Conservation (phyloP, 2,113 vertebrate genomes). For the Menidia beryllina region DNA sequence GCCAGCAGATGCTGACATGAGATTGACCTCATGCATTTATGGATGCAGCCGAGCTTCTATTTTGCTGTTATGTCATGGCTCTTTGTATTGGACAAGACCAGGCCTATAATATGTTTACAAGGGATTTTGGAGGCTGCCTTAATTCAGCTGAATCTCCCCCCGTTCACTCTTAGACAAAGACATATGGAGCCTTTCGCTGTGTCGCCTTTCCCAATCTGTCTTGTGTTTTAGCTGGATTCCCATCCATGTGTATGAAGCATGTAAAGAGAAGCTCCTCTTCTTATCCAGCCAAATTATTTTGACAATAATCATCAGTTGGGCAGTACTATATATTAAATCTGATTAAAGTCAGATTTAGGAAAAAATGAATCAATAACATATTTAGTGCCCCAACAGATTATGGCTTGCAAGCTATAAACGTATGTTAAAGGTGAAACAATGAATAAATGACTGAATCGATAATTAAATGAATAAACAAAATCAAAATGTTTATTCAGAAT, state of each 20-base stretch:
- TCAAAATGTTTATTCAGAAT: too few relatives aligned
- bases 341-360: too few relatives aligned
- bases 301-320: neutral
- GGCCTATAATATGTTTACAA: slow-evolving; percentile 66
- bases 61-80: slow-evolving; percentile 47
- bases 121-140: slow-evolving; percentile 48
- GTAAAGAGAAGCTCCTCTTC: neutral
- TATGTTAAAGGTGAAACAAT: too few relatives aligned
- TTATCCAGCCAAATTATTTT: slow-evolving; percentile 1
- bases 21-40: slow-evolving; percentile 69
- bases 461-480: too few relatives aligned
- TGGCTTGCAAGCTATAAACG: too few relatives aligned
- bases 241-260: neutral
- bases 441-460: too few relatives aligned
- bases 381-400: too few relatives aligned
- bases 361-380: too few relatives aligned
- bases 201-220: slow-evolving; percentile 27
- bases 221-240: neutral
- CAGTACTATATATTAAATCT: neutral
- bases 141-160: slow-evolving; percentile 40
- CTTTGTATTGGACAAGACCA: slow-evolving; percentile 53
- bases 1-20: slow-evolving; percentile 47
- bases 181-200: slow-evolving; percentile 42
- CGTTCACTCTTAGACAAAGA: slow-evolving; percentile 43
- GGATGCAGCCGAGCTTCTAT: slow-evolving; percentile 38